Percentiles rank a stretch among this genome's conserved stretches.
phyloP scores from a whole-genome alignment of 2,797 vertebrate genomes.

The Phrynocephalus guinanensis region DNA sequence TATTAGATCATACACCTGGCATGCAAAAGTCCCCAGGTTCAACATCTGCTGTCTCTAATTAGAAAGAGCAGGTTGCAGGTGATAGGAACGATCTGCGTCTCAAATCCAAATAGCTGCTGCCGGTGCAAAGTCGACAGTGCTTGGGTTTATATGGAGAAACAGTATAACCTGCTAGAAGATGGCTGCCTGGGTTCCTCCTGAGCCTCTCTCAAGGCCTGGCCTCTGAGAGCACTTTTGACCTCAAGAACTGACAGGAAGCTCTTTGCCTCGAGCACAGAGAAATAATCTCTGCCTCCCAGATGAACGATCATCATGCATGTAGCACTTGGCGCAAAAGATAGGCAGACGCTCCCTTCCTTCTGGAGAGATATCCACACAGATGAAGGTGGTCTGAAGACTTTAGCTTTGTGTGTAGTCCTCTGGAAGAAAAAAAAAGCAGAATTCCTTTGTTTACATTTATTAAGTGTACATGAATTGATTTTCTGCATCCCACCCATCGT shows the following conservation, averaged over 20 bases:
- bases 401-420: neutral
- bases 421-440: neutral
- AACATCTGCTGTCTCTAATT: neutral
- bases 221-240: constrained; percentile 1
- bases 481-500: neutral
- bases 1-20: neutral
- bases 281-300: constrained; percentile 27
- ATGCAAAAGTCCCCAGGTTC: neutral
- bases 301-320: neutral
- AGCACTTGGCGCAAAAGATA: neutral
- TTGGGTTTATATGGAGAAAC: neutral
- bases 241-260: neutral
- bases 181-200: neutral
- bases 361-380: neutral
- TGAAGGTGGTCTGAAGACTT: neutral
- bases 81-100: neutral
- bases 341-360: neutral
- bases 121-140: neutral
- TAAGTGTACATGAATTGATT: neutral
- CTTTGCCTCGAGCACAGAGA: neutral
- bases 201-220: neutral
- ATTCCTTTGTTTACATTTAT: neutral
- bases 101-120: neutral
- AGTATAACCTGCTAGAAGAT: neutral
- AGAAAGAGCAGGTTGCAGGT: neutral